A percentile compares a stretch with the other conserved stretches of the same genome.
Evolutionary conservation across 2,113 vertebrate genomes (phyloP).

Genomic region (Tachysurus fulvidraco): DNA sequence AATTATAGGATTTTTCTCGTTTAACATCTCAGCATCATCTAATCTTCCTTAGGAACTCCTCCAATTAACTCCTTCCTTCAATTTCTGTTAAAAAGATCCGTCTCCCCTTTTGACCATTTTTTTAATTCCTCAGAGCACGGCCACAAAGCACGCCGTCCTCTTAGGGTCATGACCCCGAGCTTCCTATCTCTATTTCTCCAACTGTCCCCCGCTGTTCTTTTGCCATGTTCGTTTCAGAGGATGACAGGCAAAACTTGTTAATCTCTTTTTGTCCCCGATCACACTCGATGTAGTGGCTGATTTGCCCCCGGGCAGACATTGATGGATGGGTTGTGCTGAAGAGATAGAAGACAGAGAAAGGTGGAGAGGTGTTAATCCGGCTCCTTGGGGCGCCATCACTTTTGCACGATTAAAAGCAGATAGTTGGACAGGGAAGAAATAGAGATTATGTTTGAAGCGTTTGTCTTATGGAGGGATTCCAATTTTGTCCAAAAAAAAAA

Average conservation of each 20-base stretch:
- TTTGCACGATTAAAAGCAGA: constrained; percentile 43
- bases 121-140: constrained; percentile 14
- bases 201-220: constrained; percentile 39
- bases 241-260: constrained; percentile 44
- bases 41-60: constrained; percentile 40
- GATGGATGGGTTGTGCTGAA: constrained; percentile 20
- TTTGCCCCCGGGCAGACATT: constrained; percentile 35
- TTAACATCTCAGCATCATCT: not conserved
- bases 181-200: constrained; percentile 8
- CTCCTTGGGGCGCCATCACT: constrained; percentile 44
- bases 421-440: constrained; percentile 31
- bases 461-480: constrained; percentile 17
- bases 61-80: constrained; percentile 47
- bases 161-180: constrained; percentile 32
- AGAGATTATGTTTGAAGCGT: constrained; percentile 32
- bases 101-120: constrained; percentile 23
- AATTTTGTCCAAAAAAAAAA: not conserved
- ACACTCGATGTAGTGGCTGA: constrained; percentile 20
- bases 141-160: constrained; percentile 36
- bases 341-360: constrained; percentile 32
- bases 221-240: constrained; percentile 40
- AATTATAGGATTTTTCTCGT: not conserved
- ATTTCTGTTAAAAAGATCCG: constrained; percentile 41
- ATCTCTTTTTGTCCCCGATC: constrained; percentile 39
- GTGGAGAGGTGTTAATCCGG: constrained; percentile 36